A percentile compares a stretch with the other conserved stretches of the same genome.
Conservation (phyloP, 2,797 vertebrate species). For the Heteromormyrus szaboi region DNA sequence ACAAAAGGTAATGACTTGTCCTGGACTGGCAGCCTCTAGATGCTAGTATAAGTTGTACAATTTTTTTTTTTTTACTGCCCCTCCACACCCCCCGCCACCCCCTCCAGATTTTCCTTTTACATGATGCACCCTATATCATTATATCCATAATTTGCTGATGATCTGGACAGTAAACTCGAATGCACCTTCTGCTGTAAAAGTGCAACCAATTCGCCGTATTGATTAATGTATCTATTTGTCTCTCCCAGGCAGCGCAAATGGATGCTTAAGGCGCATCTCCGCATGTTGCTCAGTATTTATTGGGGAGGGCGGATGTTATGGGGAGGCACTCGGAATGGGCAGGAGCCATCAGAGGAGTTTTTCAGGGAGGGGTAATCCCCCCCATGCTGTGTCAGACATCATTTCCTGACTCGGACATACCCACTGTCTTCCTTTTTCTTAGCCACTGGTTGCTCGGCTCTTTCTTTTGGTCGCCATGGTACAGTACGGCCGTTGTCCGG, state of each 20-base stretch:
- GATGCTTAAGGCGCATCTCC: conserved; percentile 2
- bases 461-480: background rate
- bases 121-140: conserved; percentile 9
- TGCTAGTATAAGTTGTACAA: conserved; percentile 14
- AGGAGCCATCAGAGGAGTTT: background rate
- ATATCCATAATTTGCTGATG: conserved; percentile 18
- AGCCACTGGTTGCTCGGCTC: background rate
- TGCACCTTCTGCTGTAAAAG: conserved; percentile 14
- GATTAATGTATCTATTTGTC: conserved; percentile 17
- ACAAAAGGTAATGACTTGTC: conserved; percentile 5
- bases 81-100: conserved; percentile 21
- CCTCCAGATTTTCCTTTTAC: background rate
- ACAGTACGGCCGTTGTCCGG: background rate
- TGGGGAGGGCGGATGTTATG: background rate
- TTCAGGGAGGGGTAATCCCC: background rate
- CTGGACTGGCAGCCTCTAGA: background rate
- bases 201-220: background rate
- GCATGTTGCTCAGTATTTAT: conserved; percentile 3
- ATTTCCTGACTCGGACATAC: background rate
- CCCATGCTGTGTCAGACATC: background rate
- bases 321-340: background rate
- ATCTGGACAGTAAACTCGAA: conserved; percentile 9
- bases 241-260: conserved; percentile 13
- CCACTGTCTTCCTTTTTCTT: background rate
- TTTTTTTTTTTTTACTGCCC: conserved; percentile 42